Conservation (phyloP, 2,888 invertebrate species). For the Byasa hedistus region DNA sequence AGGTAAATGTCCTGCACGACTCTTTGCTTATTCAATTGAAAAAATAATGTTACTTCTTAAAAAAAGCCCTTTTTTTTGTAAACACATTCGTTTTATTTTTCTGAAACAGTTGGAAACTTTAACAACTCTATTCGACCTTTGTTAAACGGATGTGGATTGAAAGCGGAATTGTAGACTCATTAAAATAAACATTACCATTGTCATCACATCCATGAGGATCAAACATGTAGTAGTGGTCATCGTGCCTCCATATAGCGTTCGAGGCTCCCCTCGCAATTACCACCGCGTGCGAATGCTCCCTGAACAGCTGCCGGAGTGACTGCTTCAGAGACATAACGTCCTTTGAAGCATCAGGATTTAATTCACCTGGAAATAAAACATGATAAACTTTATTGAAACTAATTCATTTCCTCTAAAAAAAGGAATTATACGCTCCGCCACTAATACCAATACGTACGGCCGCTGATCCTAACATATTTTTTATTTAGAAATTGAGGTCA, state of each 20-base stretch:
- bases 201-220: slow-evolving; percentile 82
- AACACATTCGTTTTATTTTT: no score
- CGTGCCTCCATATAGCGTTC: slow-evolving; percentile 77
- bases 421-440: no score
- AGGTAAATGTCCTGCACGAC: no score
- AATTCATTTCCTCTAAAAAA: no score
- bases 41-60: no score
- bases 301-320: slow-evolving; percentile 55
- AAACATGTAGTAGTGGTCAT: slow-evolving; percentile 73
- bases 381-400: neutral
- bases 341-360: slow-evolving; percentile 49
- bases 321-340: slow-evolving; percentile 54
- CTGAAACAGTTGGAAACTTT: no score
- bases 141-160: neutral
- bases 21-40: no score
- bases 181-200: slow-evolving; percentile 60
- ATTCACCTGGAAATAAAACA: slow-evolving; percentile 46
- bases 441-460: no score
- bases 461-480: no score
- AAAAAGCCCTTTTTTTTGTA: no score
- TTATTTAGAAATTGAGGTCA: no score
- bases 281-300: slow-evolving; percentile 66
- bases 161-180: neutral
- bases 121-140: neutral
- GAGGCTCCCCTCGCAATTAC: slow-evolving; percentile 79